Conservation (phyloP, 2,797 vertebrate species). For the Falco concolor region DNA sequence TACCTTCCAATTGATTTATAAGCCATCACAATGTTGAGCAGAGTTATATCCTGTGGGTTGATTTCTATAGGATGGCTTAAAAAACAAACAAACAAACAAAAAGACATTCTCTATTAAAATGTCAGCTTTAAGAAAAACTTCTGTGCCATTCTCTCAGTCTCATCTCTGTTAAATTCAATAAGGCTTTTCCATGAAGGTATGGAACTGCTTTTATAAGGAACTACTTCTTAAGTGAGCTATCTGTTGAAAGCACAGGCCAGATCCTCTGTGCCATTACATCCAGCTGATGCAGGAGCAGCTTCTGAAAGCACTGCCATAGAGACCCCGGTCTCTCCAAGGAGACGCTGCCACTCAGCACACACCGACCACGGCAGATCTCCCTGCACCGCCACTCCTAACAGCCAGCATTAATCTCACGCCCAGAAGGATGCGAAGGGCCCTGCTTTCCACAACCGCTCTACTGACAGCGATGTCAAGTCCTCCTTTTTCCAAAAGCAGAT, state of each 20-base stretch:
- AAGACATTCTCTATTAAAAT: slow-evolving; percentile 6
- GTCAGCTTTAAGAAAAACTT: slow-evolving; percentile 10
- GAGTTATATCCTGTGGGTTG: not conserved
- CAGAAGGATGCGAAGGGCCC: not conserved
- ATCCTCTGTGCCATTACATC: not conserved
- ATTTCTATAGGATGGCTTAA: not conserved
- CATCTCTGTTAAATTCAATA: not conserved
- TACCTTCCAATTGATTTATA: not conserved
- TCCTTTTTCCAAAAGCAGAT: not conserved
- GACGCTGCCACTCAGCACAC: not conserved
- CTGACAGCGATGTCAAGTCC: not conserved
- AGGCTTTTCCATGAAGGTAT: not conserved
- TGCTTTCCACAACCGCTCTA: not conserved
- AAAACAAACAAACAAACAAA: not conserved
- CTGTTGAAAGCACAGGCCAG: not conserved
- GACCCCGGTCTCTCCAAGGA: rapidly evolving
- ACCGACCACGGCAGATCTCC: not conserved
- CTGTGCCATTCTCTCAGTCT: not conserved
- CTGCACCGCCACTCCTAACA: not conserved
- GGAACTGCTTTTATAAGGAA: not conserved
- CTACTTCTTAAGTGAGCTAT: not conserved
- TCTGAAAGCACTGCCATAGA: not conserved
- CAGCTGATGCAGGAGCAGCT: not conserved
- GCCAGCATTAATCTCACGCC: not conserved
- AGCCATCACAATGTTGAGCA: not conserved